Evolutionary conservation across 2,888 invertebrate species (phyloP).

Genomic region (Drosophila multiciliata): DNA sequence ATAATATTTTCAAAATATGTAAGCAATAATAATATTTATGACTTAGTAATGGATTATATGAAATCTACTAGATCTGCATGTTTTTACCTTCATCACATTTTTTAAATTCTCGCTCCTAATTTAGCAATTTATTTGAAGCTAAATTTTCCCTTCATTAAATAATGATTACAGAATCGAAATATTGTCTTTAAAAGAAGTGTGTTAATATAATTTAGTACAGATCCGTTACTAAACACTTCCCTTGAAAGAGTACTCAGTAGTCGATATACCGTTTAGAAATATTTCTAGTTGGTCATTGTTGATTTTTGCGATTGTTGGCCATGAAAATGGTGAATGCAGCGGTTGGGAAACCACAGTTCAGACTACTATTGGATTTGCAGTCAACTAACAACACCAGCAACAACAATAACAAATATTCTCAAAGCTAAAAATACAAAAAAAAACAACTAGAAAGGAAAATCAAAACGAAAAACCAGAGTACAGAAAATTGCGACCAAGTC

Average conservation of each 20-base stretch:
- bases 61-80: background rate
- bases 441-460: background rate
- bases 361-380: conserved; percentile 34
- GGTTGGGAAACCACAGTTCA: conserved; percentile 42
- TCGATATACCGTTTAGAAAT: background rate
- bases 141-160: background rate
- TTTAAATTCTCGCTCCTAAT: background rate
- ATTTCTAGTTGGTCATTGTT: conserved; percentile 16
- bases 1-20: background rate
- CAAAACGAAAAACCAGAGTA: background rate
- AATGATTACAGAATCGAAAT: background rate
- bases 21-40: background rate
- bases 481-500: conserved; percentile 33
- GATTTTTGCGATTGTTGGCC: conserved; percentile 56
- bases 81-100: background rate
- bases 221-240: background rate
- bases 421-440: background rate
- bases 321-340: conserved; percentile 58
- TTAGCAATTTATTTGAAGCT: background rate
- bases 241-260: conserved; percentile 1
- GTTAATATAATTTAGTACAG: background rate
- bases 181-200: background rate
- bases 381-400: conserved; percentile 26
- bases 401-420: conserved; percentile 8
- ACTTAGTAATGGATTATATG: background rate